Conservation (phyloP, 2,888 invertebrate genomes). For the Acrocyrtus sp. region DNA sequence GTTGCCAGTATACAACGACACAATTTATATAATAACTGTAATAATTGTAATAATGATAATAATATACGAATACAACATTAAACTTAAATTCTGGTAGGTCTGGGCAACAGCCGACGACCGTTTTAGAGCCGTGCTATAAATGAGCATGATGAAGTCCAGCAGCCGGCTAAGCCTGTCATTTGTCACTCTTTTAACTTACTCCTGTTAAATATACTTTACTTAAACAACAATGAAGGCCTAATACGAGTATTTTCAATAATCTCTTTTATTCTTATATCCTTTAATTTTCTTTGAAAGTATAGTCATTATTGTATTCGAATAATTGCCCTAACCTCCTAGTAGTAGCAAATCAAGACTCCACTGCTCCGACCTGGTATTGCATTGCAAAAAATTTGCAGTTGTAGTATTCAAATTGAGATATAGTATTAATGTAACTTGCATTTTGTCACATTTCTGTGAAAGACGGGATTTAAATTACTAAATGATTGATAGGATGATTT, state of each 20-base stretch:
- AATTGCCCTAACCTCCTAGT: not conserved
- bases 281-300: not conserved
- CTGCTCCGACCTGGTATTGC: no score
- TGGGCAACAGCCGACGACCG: no score
- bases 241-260: not conserved
- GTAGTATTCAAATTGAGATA: not conserved
- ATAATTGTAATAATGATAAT: no score
- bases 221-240: not conserved
- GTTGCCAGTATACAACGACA: no score
- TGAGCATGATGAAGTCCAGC: not conserved
- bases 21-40: no score
- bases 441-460: slow-evolving; percentile 48
- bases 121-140: not conserved
- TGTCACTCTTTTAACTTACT: not conserved
- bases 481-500: no score
- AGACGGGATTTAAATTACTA: slow-evolving; percentile 46
- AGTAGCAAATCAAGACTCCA: no score
- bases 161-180: not conserved
- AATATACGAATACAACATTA: no score
- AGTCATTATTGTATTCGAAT: not conserved
- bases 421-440: not conserved
- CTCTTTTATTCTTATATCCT: not conserved
- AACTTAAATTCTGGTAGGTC: no score
- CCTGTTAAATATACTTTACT: not conserved
- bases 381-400: not conserved